Evolutionary conservation across 2,797 vertebrate species (phyloP), one percentile per base, ranked within the genome.

Genomic region (Picus viridis): DNA sequence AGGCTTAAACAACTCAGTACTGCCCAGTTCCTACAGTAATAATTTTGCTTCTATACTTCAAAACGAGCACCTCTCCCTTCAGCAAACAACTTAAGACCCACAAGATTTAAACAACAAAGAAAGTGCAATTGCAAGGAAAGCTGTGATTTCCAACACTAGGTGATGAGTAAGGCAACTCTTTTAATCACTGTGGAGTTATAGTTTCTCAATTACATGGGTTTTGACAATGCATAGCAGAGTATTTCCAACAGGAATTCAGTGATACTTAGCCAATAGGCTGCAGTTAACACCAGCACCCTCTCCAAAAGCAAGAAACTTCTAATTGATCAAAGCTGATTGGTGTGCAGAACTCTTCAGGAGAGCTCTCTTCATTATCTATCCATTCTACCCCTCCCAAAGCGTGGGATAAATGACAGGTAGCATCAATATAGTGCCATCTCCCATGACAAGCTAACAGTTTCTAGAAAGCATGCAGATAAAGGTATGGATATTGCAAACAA

Each of bases 171-270:
- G 19, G 30, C 5, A 79, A n/a, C 0, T 62, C 74, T 26, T 67
- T 61, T 27, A n/a, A 29, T 56, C 36, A 43, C 24, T 61, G 34
- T 1, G 4, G 53, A 79, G 24, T 54, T 83, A 36, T 4, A 26
- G 16, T 74, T 93, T 90, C 81, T 95, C 87, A 92, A 84, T 92
- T 91, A 93, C 88, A 43, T 13, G 27, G 63, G 94, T 95, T 80
- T 77, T 71, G 93, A 88, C 41, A 67, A 36, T 15, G 75, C 47
- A 69, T 89, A 92, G 91, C 91, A 78, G 88, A 92, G 57, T n/a
- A 57, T 90, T 95, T 93, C 83, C 81, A 95, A 91, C 93, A 61
- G 45, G 92, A 94, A 93, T 77, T 81, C 68, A 94, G 58, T 57
- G 75, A 85, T 77, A 94, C 39, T 75, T 20, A 47, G 7, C 22